Base-by-base conservation (phyloP, 23 tunicate species). In the Phallusia fumigata region DNA sequence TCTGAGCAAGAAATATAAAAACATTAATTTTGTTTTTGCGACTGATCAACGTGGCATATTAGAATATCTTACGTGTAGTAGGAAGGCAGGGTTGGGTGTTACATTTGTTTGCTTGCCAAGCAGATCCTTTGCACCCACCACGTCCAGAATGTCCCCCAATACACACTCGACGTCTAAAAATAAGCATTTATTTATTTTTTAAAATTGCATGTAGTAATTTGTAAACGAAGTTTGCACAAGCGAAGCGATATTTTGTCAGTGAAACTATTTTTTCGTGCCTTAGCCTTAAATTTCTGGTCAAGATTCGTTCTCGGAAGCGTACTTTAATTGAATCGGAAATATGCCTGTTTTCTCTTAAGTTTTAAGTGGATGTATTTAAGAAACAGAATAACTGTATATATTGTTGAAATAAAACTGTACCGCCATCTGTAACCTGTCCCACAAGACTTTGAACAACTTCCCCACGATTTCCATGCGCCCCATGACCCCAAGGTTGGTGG, bases 381-480 rank as follows among this genome's bases (percentile, higher is more conserved):
- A 49, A 74, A 18, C 18, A 18, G 18, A 51, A 15, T 13, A 40
- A 40, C 47, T 65, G 6, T 40, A 40, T 40, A 3, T 40, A 40
- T 40, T 40, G 11, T 19, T 13, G 18, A 51, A 13, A 18, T 22
- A 45, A 13, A 47, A 13, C 19, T 64, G 24, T 32, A 86, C 89
- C 89, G 35, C 89, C 82, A 86, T 79, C 45, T 83, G 79, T 79
- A 86, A 18, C 89, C 89, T 18, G 36, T 36, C 0, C 84, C 84
- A 52, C 89, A 86, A 28, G 89, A 36, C 33, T 32, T 72, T 30
- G 78, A 33, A 53, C 89, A 86, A 8, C 77, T 26, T 11, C 47
- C 35, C 89, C 89, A 86, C 33, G 89, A 36, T 6, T 40, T 32
- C 89, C 89, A 86, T 35, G 89, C 24, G 0, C 76, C 73, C 89